Conservation (phyloP, 2,797 vertebrate genomes). For the Vultur gryphus region DNA sequence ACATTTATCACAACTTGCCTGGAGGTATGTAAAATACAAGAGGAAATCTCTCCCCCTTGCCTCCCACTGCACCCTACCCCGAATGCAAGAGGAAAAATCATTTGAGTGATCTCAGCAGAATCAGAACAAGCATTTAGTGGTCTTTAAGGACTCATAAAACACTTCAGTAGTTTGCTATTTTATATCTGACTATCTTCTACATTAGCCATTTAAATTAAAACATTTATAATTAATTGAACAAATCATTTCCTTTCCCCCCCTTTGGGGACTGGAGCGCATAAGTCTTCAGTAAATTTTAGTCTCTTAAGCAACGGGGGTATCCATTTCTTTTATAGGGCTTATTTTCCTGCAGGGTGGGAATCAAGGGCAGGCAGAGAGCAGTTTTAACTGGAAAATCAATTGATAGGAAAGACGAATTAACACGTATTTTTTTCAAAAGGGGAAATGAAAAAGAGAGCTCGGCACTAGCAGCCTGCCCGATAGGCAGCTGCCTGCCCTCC, state of each 20-base stretch:
- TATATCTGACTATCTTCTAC: conserved; percentile 45
- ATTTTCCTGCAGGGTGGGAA: conserved; percentile 27
- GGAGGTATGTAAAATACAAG: conserved; percentile 4
- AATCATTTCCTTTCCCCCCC: conserved; percentile 25
- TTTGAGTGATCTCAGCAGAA: conserved; percentile 16
- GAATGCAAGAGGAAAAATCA: not conserved
- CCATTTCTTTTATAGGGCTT: not conserved
- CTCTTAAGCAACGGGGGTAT: conserved; percentile 20
- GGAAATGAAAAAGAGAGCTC: not conserved
- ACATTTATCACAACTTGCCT: not conserved
- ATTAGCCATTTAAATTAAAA: conserved; percentile 67
- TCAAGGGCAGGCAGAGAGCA: conserved; percentile 27
- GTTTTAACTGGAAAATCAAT: conserved; percentile 44
- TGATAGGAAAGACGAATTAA: conserved; percentile 30
- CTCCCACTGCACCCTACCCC: not conserved
- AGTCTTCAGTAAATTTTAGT: conserved; percentile 13
- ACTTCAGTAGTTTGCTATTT: conserved; percentile 32
- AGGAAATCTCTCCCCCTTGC: not conserved
- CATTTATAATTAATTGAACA: conserved; percentile 72
- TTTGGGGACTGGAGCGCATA: not conserved
- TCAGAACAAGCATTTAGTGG: conserved; percentile 34
- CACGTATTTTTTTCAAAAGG: not conserved
- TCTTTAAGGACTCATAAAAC: conserved; percentile 62
- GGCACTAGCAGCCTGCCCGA: not conserved
- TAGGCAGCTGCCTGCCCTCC: not conserved